Conservation (phyloP, 1,140 invertebrate genomes). For the Cydia splendana region DNA sequence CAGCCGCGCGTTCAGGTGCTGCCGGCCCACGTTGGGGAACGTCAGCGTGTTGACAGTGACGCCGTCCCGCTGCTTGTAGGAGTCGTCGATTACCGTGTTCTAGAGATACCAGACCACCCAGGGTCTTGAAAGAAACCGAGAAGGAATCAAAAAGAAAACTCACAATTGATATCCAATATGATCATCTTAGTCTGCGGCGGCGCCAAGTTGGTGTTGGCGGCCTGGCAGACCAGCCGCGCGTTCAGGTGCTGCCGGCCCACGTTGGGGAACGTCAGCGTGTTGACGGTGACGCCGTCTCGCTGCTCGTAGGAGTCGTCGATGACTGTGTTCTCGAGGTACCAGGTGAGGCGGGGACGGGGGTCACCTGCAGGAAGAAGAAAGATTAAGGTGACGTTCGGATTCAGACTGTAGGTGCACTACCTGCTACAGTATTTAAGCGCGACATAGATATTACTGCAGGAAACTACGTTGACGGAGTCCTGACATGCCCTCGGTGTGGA, state of each 20-base stretch:
- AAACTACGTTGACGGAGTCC: too few relatives aligned
- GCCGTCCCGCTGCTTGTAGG: conserved; percentile 84
- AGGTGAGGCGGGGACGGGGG: conserved; percentile 88
- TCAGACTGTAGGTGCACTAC: too few relatives aligned
- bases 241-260: conserved; percentile 89
- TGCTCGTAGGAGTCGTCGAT: conserved; percentile 91
- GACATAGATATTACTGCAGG: too few relatives aligned
- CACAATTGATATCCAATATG: conserved; percentile 92
- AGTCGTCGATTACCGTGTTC: conserved; percentile 90
- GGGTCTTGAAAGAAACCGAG: neutral
- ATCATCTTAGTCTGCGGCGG: conserved; percentile 86
- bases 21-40: conserved; percentile 86
- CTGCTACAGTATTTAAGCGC: too few relatives aligned
- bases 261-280: conserved; percentile 87
- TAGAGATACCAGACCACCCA: conserved; percentile 87
- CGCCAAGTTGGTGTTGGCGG: conserved; percentile 91
- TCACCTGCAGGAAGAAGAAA: conserved; percentile 80
- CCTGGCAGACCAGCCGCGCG: conserved; percentile 89
- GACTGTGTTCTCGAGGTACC: conserved; percentile 90
- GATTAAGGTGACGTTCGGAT: neutral
- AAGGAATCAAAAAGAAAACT: conserved; percentile 76
- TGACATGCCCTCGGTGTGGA: too few relatives aligned
- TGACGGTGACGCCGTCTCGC: conserved; percentile 86
- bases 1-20: conserved; percentile 88
- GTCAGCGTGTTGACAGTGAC: conserved; percentile 88